Percentiles rank a stretch among this genome's conserved stretches.
Conservation (phyloP, 2,113 vertebrate genomes). For the Anser cygnoides region DNA sequence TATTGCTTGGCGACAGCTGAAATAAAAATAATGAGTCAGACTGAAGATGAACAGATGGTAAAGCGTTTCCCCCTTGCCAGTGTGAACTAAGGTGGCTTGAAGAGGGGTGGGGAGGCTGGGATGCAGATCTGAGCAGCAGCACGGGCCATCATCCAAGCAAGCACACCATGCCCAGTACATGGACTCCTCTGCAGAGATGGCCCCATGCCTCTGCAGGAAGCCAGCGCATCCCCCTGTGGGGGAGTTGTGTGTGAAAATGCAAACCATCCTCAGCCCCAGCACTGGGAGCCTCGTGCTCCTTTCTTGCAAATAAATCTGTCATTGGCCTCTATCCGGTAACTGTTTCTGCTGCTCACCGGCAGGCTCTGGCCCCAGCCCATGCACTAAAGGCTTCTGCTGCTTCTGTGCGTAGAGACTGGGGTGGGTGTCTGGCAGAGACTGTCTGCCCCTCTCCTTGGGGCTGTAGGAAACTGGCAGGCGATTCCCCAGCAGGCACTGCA, state of each 20-base stretch:
- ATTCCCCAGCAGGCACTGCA: background rate
- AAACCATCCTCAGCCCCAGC: background rate
- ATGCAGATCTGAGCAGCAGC: background rate
- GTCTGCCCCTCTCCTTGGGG: accelerated
- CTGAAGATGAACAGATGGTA: conserved; percentile 36
- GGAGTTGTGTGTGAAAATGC: background rate
- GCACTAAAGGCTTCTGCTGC: background rate
- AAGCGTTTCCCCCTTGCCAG: background rate
- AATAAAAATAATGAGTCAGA: conserved; percentile 70
- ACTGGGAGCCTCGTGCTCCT: accelerated
- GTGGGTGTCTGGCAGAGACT: background rate
- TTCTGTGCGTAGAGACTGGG: accelerated
- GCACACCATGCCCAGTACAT: accelerated
- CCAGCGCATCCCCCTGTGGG: accelerated
- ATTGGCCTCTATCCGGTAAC: background rate
- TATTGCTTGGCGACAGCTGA: conserved; percentile 64
- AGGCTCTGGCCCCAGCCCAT: background rate
- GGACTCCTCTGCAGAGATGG: accelerated
- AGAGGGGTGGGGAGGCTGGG: background rate
- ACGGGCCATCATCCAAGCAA: background rate
- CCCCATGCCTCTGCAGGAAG: background rate
- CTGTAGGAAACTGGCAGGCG: accelerated
- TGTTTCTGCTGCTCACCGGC: background rate
- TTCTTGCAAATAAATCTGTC: background rate
- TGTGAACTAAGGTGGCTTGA: background rate